These are phyloP conservation scores for Hirtodrosophila histrioides DNA, from an alignment of 2,888 invertebrate genomes.

Conservation along the genomic window DNA sequence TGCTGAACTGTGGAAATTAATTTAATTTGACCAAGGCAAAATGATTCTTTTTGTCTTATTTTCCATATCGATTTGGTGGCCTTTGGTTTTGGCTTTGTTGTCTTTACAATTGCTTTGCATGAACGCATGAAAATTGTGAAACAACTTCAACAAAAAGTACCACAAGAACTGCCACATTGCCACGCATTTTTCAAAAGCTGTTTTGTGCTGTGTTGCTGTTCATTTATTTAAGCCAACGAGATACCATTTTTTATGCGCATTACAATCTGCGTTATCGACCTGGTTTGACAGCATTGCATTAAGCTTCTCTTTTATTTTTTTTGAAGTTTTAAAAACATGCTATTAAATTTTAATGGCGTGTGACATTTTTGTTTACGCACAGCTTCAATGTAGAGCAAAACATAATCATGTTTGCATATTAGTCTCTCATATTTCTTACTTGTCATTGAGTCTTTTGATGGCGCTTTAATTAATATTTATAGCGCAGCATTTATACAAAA, in stretches of 20 bases:
- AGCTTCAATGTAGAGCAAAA: conserved; percentile 61
- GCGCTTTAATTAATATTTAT: conserved; percentile 71
- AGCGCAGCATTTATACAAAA: conserved; percentile 23
- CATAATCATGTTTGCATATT: conserved; percentile 63
- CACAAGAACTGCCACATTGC: conserved; percentile 19
- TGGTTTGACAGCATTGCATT: conserved; percentile 56
- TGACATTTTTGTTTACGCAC: conserved; percentile 67
- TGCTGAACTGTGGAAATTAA: conserved; percentile 45
- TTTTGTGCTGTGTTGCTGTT: conserved; percentile 40
- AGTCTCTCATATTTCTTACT: conserved; percentile 54
- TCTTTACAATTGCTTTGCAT: conserved; percentile 69
- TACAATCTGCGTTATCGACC: conserved; percentile 59
- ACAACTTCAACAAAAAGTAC: conserved; percentile 15
- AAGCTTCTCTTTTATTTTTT: conserved; percentile 33
- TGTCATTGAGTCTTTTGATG: conserved; percentile 57
- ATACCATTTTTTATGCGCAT: conserved; percentile 34
- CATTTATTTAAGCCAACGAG: conserved; percentile 32
- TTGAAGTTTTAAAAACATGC: conserved; percentile 53
- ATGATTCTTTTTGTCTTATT: conserved; percentile 16
- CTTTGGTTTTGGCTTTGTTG: conserved; percentile 55
- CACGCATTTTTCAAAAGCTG: conserved; percentile 63
- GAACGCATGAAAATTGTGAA: conserved; percentile 64
- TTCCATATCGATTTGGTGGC: conserved; percentile 59
- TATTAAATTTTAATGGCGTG: conserved; percentile 68
- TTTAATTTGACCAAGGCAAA: conserved; percentile 40